Percentiles rank a stretch among this genome's conserved stretches.
These are phyloP conservation scores for Procavia capensis DNA, from an alignment of 2,113 vertebrate genomes.

Conservation along the genomic window DNA sequence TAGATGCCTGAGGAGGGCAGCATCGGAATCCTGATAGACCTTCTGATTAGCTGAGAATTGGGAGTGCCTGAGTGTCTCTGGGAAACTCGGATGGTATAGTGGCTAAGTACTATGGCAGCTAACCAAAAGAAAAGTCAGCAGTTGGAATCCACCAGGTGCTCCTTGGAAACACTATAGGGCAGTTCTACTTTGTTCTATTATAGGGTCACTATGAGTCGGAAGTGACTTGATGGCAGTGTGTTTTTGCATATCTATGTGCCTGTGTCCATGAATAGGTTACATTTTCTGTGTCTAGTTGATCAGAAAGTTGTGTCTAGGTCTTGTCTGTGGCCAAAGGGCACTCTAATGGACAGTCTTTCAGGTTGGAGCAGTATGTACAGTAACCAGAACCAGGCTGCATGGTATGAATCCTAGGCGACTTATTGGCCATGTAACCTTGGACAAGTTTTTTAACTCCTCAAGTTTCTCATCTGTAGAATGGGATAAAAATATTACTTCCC, in stretches of 20 bases:
- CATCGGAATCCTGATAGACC: neutral
- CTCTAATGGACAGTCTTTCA: constrained; percentile 34
- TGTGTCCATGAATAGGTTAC: neutral
- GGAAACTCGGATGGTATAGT: too few species aligned
- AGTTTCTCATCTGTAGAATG: neutral
- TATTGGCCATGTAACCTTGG: constrained; percentile 8
- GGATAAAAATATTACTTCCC: neutral
- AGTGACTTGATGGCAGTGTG: too few species aligned
- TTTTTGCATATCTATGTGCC: neutral
- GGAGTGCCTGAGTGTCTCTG: too few species aligned
- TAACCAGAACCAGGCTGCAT: constrained; percentile 17
- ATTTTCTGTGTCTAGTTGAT: constrained; percentile 54
- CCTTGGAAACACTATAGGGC: too few species aligned
- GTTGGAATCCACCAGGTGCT: too few species aligned
- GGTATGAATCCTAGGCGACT: neutral
- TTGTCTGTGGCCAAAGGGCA: constrained; percentile 42
- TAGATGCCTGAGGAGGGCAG: neutral
- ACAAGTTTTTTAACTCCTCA: neutral
- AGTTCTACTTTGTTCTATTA: too few species aligned
- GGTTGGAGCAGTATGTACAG: constrained; percentile 16
- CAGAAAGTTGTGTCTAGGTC: constrained; percentile 68
- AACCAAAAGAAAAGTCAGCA: too few species aligned
- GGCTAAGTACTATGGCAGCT: too few species aligned
- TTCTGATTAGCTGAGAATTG: neutral
- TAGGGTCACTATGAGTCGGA: too few species aligned